phyloP scores from a whole-genome alignment of 2,113 vertebrate species.

The Psephotus haematonotus region DNA sequence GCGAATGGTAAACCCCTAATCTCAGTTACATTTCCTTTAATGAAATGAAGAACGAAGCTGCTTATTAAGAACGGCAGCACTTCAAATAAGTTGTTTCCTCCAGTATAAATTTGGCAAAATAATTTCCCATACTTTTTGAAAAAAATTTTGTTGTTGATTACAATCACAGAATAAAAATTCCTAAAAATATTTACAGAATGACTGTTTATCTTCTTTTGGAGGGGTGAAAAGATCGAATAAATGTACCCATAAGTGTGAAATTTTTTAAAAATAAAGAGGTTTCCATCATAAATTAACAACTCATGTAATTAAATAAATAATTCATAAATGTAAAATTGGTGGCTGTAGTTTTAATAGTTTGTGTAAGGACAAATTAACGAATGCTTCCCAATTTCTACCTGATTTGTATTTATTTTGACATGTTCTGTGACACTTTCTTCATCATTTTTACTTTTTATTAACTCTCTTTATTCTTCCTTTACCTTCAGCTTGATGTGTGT shows the following conservation, averaged over 20 bases:
- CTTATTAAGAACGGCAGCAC: neutral
- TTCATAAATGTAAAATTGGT: neutral
- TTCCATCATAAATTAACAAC: neutral
- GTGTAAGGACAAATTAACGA: neutral
- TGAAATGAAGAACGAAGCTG: neutral
- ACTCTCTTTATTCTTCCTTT: neutral
- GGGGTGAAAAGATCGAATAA: neutral
- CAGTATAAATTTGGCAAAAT: neutral
- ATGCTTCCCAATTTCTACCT: neutral
- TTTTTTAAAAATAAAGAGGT: neutral
- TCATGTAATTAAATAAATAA: neutral
- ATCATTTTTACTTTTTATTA: neutral
- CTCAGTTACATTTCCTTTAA: neutral
- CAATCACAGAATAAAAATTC: neutral
- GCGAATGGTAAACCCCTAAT: neutral
- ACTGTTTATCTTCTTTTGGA: neutral
- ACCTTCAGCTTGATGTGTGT: neutral
- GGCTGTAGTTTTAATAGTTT: neutral
- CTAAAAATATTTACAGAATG: neutral
- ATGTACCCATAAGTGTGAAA: neutral
- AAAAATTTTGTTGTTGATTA: neutral
- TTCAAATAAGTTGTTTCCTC: constrained; percentile 38
- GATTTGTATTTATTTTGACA: neutral
- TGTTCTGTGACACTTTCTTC: neutral
- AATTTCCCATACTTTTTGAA: neutral